Conservation (phyloP, 53 echinoderm and acorn worm genomes). For the Patiria pectinifera region DNA sequence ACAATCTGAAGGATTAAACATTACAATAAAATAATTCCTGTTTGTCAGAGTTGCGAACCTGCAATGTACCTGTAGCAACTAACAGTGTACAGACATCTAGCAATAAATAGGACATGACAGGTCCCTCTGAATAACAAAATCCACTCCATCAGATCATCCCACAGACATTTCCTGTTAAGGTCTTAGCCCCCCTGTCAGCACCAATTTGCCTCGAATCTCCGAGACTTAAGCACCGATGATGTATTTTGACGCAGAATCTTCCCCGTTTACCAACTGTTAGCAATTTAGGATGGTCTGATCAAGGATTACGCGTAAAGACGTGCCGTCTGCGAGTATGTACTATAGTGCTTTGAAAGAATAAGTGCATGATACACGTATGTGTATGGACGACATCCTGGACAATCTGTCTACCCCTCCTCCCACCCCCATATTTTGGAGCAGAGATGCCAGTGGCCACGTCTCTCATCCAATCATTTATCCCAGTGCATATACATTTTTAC, state of each 20-base stretch:
- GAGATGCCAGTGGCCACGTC: too few relatives aligned
- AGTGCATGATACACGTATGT: background rate
- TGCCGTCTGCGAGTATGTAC: background rate
- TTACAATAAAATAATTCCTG: too few relatives aligned
- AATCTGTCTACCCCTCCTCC: too few relatives aligned
- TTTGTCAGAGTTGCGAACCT: too few relatives aligned
- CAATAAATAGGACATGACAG: background rate
- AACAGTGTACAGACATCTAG: background rate
- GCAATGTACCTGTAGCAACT: too few relatives aligned
- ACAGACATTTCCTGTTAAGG: constrained; percentile 1
- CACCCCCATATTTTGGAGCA: too few relatives aligned
- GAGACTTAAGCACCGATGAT: background rate
- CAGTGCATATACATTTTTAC: too few relatives aligned
- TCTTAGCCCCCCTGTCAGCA: background rate
- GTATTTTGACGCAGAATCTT: background rate
- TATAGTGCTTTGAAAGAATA: background rate
- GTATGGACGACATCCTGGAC: too few relatives aligned
- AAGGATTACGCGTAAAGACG: background rate
- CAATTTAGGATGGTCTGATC: background rate
- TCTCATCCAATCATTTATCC: too few relatives aligned
- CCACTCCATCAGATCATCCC: background rate
- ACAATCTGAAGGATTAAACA: too few relatives aligned
- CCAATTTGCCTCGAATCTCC: background rate
- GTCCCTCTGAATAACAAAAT: background rate
- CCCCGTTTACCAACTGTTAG: background rate